Conservation (phyloP, 2,113 vertebrate species). For the Xiphophorus hellerii region DNA sequence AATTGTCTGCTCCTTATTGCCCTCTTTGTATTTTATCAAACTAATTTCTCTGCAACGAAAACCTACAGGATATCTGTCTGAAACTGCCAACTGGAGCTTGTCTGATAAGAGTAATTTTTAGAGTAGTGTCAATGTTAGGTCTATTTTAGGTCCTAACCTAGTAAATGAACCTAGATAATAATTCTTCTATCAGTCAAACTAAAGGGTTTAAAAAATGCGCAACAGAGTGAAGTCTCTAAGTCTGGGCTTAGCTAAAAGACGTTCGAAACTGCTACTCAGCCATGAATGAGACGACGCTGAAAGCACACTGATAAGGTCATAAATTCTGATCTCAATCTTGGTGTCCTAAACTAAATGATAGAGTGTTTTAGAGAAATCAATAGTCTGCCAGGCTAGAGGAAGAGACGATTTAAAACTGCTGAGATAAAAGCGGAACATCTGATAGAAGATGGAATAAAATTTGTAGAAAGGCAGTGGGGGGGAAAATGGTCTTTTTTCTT, state of each 20-base stretch:
- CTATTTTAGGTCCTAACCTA: too few species aligned
- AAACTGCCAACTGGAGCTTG: constrained; percentile 60
- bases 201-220: constrained; percentile 53
- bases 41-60: constrained; percentile 68
- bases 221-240: constrained; percentile 7
- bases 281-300: constrained; percentile 35
- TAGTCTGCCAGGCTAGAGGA: constrained; percentile 46
- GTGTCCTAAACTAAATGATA: constrained; percentile 49
- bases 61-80: constrained; percentile 63
- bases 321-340: constrained; percentile 62
- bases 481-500: constrained; percentile 61
- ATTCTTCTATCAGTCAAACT: constrained; percentile 22
- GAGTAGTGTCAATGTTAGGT: constrained; percentile 6
- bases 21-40: constrained; percentile 65
- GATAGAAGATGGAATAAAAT: constrained; percentile 49
- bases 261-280: constrained; percentile 18
- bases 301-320: constrained; percentile 52
- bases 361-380: constrained; percentile 57
- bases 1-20: constrained; percentile 58
- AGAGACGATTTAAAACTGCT: constrained; percentile 37
- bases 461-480: constrained; percentile 54
- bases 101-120: constrained; percentile 69
- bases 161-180: too few species aligned
- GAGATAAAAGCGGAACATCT: constrained; percentile 49
- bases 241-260: constrained; percentile 5